Percentiles rank a stretch among this genome's conserved stretches.
These are phyloP conservation scores for Leucophenga montana DNA, from an alignment of 2,888 invertebrate species.

Conservation along the genomic window DNA sequence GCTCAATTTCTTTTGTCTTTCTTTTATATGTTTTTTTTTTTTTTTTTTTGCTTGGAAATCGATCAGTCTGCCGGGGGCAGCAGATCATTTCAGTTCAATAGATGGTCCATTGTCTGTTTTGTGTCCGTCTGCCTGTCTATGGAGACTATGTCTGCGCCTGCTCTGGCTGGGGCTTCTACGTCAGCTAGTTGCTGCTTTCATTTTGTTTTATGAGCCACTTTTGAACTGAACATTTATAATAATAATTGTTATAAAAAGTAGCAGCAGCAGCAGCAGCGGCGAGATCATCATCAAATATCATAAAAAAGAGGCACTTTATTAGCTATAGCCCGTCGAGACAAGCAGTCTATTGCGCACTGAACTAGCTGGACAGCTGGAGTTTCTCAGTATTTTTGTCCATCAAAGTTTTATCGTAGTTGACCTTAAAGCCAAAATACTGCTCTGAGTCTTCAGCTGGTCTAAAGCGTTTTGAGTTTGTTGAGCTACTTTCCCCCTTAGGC, in stretches of 20 bases:
- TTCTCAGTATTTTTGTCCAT: no score
- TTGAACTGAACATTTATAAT: constrained; percentile 58
- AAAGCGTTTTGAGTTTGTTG: not conserved
- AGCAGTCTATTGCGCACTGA: no score
- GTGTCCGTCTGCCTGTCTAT: constrained; percentile 19
- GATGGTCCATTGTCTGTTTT: constrained; percentile 8
- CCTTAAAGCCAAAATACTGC: no score
- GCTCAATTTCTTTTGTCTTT: constrained; percentile 43
- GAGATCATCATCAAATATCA: constrained; percentile 32
- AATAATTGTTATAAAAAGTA: constrained; percentile 48
- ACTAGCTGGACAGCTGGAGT: no score
- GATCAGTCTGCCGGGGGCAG: not conserved
- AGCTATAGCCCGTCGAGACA: constrained; percentile 10
- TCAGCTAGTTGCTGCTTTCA: constrained; percentile 47
- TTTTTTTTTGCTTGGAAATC: not conserved
- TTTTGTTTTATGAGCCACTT: constrained; percentile 56
- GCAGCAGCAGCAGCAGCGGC: not conserved
- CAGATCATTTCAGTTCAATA: not conserved
- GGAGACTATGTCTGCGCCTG: not conserved
- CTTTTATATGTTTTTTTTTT: no score
- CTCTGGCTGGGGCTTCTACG: constrained; percentile 37
- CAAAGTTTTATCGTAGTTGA: no score
- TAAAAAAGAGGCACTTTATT: constrained; percentile 39
- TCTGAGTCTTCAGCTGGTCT: no score
- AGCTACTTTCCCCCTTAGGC: not conserved